Percentiles rank a stretch among this genome's conserved stretches.
Evolutionary conservation across 2,113 vertebrate genomes (phyloP).

Genomic region (Poecile atricapillus): DNA sequence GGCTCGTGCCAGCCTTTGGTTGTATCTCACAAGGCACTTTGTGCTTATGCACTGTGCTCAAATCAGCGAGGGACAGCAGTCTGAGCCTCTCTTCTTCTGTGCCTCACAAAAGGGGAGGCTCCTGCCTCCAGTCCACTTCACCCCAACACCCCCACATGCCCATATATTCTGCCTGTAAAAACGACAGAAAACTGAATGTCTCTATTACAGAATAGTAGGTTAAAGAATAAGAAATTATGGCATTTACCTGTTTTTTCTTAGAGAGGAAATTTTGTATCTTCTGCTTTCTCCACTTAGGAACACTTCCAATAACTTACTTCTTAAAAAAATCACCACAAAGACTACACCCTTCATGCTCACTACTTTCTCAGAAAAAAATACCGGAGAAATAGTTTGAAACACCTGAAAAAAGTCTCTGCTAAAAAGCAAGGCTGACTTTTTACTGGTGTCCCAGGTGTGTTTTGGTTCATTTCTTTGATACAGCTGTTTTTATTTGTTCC

Average conservation of each 20-base stretch:
- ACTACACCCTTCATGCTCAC: not conserved
- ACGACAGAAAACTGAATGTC: not conserved
- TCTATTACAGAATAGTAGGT: not conserved
- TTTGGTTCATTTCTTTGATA: not conserved
- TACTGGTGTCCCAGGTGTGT: not conserved
- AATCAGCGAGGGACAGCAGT: not conserved
- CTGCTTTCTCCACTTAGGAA: not conserved
- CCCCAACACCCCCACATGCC: not conserved
- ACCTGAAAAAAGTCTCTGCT: not conserved
- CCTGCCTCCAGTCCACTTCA: accelerated
- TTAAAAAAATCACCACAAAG: not conserved
- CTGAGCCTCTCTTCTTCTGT: not conserved
- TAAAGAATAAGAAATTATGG: not conserved
- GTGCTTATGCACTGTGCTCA: not conserved
- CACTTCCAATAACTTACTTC: not conserved
- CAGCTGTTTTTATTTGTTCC: not conserved
- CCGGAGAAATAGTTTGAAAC: not conserved
- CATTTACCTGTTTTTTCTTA: not conserved
- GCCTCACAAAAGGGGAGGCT: not conserved
- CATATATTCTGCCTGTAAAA: not conserved
- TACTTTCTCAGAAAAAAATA: not conserved
- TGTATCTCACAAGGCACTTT: not conserved
- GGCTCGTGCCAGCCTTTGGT: accelerated
- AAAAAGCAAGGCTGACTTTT: not conserved
- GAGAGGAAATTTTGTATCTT: not conserved